Percentiles rank a stretch among this genome's conserved stretches.
phyloP scores from a whole-genome alignment of 1,140 invertebrate genomes.

The Mycetomoellerius zeteki region DNA sequence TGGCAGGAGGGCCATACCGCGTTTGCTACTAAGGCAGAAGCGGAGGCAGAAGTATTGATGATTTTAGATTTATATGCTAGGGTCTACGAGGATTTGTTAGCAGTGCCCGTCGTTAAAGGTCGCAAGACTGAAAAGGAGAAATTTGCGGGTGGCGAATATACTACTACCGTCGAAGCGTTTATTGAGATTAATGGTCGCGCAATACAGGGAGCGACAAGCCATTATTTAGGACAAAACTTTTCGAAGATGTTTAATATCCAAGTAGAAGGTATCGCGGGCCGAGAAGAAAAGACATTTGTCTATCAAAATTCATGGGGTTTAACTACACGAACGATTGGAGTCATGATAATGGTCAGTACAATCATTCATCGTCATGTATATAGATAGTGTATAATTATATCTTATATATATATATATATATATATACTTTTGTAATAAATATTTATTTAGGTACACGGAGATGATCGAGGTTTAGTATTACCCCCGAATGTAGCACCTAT shows the following conservation, averaged over 20 bases:
- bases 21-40: conserved; percentile 94
- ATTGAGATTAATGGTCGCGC: conserved; percentile 97
- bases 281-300: conserved; percentile 95
- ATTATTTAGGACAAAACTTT: conserved; percentile 99
- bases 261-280: conserved; percentile 94
- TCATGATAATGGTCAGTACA: conserved; percentile 84
- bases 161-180: conserved; percentile 98
- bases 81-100: conserved; percentile 97
- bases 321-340: conserved; percentile 97
- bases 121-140: conserved; percentile 99
- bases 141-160: conserved; percentile 99
- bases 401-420: background rate
- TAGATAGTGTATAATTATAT: background rate
- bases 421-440: background rate
- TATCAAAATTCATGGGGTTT: conserved; percentile 99
- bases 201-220: conserved; percentile 99
- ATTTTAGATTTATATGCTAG: conserved; percentile 95
- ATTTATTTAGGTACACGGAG: conserved; percentile 94
- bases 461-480: conserved; percentile 98
- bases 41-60: conserved; percentile 94
- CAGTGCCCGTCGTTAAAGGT: conserved; percentile 98
- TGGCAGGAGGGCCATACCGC: conserved; percentile 99
- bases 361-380: background rate
- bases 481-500: conserved; percentile 96
- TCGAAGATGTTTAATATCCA: conserved; percentile 99